phyloP scores from a whole-genome alignment of 2,113 vertebrate genomes.

The Grus americana region DNA sequence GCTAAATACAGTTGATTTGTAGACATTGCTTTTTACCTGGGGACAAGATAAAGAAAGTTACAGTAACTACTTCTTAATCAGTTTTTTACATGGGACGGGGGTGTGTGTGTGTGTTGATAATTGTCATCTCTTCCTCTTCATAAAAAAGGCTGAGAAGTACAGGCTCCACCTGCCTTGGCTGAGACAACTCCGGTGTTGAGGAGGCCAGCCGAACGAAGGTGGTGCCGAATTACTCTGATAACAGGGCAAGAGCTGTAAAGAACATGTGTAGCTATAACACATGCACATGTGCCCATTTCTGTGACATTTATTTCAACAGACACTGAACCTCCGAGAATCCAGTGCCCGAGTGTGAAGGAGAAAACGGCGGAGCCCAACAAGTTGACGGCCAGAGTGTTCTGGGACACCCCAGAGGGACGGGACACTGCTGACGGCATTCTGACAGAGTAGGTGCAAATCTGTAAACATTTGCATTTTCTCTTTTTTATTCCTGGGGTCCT shows the following conservation, averaged over 20 bases:
- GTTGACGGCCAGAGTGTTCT: conserved; percentile 89
- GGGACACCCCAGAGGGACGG: conserved; percentile 93
- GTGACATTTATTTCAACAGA: conserved; percentile 71
- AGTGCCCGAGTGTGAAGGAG: conserved; percentile 93
- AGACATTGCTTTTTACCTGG: neutral
- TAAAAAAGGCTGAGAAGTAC: neutral
- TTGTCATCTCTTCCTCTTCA: neutral
- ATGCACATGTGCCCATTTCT: neutral
- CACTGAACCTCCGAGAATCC: conserved; percentile 89
- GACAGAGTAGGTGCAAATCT: conserved; percentile 87
- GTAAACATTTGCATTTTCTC: neutral
- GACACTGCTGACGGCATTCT: conserved; percentile 96
- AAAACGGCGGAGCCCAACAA: conserved; percentile 93
- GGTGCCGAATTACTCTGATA: neutral
- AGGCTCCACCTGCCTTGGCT: neutral
- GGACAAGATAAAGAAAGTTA: neutral
- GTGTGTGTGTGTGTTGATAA: neutral
- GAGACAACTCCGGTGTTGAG: neutral
- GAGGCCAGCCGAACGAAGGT: neutral
- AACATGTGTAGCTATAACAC: neutral
- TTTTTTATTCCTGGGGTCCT: neutral
- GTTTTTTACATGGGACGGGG: neutral
- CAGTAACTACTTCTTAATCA: neutral
- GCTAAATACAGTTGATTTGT: neutral
- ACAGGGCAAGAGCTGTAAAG: neutral